A percentile compares a stretch with the other conserved stretches of the same genome.
Evolutionary conservation across 1,140 invertebrate species (phyloP).

Genomic region (Colletes gigas): DNA sequence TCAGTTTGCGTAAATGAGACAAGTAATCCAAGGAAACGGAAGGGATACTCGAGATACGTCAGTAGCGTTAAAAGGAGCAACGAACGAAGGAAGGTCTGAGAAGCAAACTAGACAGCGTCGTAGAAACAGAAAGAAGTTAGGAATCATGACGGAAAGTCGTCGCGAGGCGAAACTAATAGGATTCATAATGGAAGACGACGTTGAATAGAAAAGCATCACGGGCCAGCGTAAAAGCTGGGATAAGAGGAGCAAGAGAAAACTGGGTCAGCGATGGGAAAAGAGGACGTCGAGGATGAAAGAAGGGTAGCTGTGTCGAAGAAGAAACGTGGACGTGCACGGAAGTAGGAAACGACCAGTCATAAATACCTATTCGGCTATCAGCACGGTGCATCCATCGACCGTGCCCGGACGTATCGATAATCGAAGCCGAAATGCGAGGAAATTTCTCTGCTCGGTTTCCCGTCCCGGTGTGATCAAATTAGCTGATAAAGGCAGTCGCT

Average conservation of each 20-base stretch:
- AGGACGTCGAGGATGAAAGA: background rate
- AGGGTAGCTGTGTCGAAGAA: background rate
- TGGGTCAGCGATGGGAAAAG: background rate
- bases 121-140: background rate
- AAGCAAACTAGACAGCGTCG: background rate
- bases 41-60: too few relatives aligned
- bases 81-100: background rate
- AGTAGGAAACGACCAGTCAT: slow-evolving; percentile 56
- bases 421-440: slow-evolving; percentile 59
- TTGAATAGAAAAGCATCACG: background rate
- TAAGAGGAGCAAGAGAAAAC: background rate
- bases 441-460: slow-evolving; percentile 30
- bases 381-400: slow-evolving; percentile 45
- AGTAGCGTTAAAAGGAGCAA: too few relatives aligned
- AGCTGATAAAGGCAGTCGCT: slow-evolving; percentile 5
- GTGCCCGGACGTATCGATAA: slow-evolving; percentile 55
- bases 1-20: background rate
- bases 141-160: background rate
- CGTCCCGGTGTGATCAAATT: slow-evolving; percentile 19
- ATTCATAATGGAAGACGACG: slow-evolving; percentile 9
- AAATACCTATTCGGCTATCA: slow-evolving; percentile 54
- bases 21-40: background rate
- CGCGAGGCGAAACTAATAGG: background rate
- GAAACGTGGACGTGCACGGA: slow-evolving; percentile 25
- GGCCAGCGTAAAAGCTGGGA: background rate